phyloP scores from a whole-genome alignment of 1,140 invertebrate species.

The Sitobion miscanthi region DNA sequence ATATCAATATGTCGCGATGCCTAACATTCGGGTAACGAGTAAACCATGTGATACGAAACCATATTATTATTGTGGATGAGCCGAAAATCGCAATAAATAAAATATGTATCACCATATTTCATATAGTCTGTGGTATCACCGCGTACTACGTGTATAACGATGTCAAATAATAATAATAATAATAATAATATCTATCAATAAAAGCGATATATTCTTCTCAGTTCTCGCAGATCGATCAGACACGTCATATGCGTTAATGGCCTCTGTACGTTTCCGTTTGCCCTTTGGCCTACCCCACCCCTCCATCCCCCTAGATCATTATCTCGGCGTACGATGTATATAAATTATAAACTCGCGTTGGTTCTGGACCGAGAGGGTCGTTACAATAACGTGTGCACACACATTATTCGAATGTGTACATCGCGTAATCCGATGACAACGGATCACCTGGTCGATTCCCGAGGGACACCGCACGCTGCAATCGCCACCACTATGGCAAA shows the following conservation, averaged over 20 bases:
- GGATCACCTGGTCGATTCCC: constrained; percentile 20
- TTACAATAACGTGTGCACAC: background rate
- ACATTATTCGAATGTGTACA: background rate
- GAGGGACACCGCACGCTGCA: background rate
- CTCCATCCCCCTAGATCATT: background rate
- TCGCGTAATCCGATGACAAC: background rate
- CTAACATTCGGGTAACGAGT: background rate
- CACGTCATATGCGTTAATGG: background rate
- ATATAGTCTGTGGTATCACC: background rate
- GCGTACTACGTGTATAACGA: background rate
- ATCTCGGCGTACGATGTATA: background rate
- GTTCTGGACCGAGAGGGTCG: background rate
- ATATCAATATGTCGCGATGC: background rate
- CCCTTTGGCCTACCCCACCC: background rate
- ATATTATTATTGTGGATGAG: background rate
- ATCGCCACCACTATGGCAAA: background rate
- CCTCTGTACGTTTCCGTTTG: background rate
- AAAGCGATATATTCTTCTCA: background rate
- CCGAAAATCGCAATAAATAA: background rate
- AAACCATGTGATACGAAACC: background rate
- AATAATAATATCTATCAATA: background rate
- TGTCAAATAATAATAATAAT: background rate
- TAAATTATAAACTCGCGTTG: background rate
- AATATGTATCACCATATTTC: background rate
- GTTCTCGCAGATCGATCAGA: constrained; percentile 4